A percentile compares a stretch with the other conserved stretches of the same genome.
phyloP scores from a whole-genome alignment of 1,140 invertebrate genomes.

The Macrotrachela quadricornifera region DNA sequence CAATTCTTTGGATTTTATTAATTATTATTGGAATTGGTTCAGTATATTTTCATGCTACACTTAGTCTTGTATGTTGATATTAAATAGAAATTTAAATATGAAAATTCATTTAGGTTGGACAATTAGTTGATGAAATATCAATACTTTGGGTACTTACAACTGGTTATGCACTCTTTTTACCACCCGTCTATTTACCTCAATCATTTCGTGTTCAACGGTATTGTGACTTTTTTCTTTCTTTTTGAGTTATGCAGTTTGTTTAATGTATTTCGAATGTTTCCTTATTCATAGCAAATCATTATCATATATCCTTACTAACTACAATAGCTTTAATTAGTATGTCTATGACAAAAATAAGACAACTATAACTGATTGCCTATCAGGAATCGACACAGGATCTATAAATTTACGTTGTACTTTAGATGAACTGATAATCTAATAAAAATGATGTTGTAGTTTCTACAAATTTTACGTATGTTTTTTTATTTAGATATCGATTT shows the following conservation, averaged over 20 bases:
- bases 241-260: too few relatives aligned
- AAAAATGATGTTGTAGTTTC: too few relatives aligned
- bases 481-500: not conserved
- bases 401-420: too few relatives aligned
- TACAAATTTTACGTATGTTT: too few relatives aligned
- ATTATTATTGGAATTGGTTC: constrained; percentile 54
- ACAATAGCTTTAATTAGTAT: too few relatives aligned
- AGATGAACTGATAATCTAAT: too few relatives aligned
- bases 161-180: constrained; percentile 48
- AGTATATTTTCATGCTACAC: constrained; percentile 58
- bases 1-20: constrained; percentile 49
- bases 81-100: not conserved
- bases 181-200: constrained; percentile 43
- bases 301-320: too few relatives aligned
- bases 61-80: constrained; percentile 39
- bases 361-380: too few relatives aligned
- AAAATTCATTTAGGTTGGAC: constrained; percentile 29
- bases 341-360: too few relatives aligned
- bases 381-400: too few relatives aligned
- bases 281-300: too few relatives aligned
- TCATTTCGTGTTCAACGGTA: constrained; percentile 43
- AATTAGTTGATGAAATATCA: constrained; percentile 52
- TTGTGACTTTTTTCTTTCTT: constrained; percentile 11
- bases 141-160: constrained; percentile 59
- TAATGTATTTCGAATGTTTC: too few relatives aligned